These are phyloP conservation scores for Styela clava DNA, from an alignment of 23 tunicate genomes.

Conservation along the genomic window DNA sequence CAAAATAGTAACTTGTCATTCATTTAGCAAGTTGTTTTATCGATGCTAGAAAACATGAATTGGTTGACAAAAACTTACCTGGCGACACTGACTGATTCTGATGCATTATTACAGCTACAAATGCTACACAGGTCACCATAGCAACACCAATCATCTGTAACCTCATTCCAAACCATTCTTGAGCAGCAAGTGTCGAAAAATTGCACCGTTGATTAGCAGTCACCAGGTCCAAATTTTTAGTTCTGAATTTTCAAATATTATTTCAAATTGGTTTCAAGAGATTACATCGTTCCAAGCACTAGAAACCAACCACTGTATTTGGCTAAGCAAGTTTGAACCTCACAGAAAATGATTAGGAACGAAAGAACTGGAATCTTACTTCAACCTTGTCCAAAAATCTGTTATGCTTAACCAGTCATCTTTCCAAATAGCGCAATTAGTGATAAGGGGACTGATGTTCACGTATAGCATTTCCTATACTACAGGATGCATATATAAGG, in stretches of 20 bases:
- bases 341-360: no score
- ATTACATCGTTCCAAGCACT: no score
- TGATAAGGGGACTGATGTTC: no score
- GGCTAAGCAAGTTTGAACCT: not conserved
- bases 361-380: no score
- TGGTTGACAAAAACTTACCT: conserved; percentile 39
- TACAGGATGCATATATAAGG: no score
- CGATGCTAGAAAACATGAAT: no score
- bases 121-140: conserved; percentile 79
- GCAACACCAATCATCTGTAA: conserved; percentile 88
- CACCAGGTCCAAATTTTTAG: conserved; percentile 49
- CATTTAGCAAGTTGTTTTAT: no score
- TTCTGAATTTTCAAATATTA: conserved; percentile 21
- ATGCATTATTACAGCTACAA: conserved; percentile 65
- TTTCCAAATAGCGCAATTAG: no score
- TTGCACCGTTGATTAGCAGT: conserved; percentile 82
- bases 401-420: no score
- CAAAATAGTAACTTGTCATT: no score
- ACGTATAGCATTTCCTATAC: no score
- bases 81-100: conserved; percentile 13
- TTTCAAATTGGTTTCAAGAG: not conserved
- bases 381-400: no score
- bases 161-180: conserved; percentile 76
- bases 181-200: conserved; percentile 86
- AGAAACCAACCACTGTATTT: not conserved